Conservation (phyloP, 1,140 invertebrate genomes). For the Carcinoscorpius rotundicauda region DNA sequence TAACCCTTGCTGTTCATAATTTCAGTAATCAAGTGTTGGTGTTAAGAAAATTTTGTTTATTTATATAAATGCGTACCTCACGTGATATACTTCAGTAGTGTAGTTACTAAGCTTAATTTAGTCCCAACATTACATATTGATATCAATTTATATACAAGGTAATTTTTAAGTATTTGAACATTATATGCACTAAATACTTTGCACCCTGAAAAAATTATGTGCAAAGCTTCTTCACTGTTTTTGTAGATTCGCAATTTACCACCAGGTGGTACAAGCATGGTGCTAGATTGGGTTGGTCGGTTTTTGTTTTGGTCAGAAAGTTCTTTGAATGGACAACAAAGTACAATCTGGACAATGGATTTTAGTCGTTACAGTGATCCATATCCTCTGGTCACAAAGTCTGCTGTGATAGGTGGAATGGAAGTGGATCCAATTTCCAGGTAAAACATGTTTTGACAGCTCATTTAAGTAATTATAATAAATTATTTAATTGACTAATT, state of each 20-base stretch:
- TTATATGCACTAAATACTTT: no score
- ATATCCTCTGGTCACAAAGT: constrained; percentile 36
- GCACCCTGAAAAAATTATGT: no score
- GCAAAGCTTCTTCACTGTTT: neutral
- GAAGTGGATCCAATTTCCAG: constrained; percentile 55
- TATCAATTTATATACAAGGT: no score
- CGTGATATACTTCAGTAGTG: no score
- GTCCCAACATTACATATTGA: no score
- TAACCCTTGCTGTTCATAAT: no score
- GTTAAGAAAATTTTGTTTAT: no score
- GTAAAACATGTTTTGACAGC: constrained; percentile 32
- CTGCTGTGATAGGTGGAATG: constrained; percentile 43
- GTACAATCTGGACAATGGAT: constrained; percentile 43
- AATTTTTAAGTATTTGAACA: no score
- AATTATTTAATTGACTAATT: neutral
- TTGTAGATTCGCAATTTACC: constrained; percentile 48
- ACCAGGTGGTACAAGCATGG: constrained; percentile 50
- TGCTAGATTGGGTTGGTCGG: constrained; percentile 72
- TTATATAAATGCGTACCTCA: no score
- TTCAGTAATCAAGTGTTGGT: no score
- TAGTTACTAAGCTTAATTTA: no score
- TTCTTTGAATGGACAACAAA: constrained; percentile 25
- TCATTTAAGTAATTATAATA: neutral
- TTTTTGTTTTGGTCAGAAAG: constrained; percentile 65
- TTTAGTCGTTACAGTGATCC: constrained; percentile 37